Evolutionary conservation across 2,797 vertebrate species (phyloP).

Genomic region (Bradypodion pumilum): DNA sequence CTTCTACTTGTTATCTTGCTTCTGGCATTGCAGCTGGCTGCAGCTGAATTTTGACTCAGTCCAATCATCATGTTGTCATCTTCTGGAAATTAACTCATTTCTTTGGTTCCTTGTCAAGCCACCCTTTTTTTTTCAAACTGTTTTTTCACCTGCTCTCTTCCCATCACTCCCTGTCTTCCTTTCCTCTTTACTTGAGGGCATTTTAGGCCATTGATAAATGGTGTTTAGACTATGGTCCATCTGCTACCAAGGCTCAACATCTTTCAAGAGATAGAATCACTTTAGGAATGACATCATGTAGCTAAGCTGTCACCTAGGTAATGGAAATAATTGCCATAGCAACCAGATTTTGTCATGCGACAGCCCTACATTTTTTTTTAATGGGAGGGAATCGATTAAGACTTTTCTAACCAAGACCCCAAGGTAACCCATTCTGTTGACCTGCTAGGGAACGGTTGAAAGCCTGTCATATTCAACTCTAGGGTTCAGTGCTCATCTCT

Average conservation of each 20-base stretch:
- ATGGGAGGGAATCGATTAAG: slow-evolving; percentile 43
- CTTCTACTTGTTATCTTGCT: neutral
- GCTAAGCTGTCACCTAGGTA: slow-evolving; percentile 76
- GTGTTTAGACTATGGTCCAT: slow-evolving; percentile 46
- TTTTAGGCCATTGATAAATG: slow-evolving; percentile 43
- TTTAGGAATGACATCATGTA: slow-evolving; percentile 73
- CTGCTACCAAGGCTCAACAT: slow-evolving; percentile 62
- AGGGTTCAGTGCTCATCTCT: too few relatives aligned
- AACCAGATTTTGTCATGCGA: slow-evolving; percentile 74
- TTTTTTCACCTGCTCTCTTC: slow-evolving; percentile 18
- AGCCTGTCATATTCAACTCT: too few relatives aligned
- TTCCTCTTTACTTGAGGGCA: neutral
- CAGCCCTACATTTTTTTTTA: slow-evolving; percentile 44
- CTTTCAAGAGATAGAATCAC: slow-evolving; percentile 62
- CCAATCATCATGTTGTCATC: neutral
- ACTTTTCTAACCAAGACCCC: slow-evolving; percentile 65
- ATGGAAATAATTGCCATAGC: slow-evolving; percentile 78
- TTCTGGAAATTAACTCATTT: slow-evolving; percentile 36
- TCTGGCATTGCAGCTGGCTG: neutral
- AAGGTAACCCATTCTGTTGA: slow-evolving; percentile 59
- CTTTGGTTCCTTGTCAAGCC: neutral
- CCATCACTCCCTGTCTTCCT: neutral
- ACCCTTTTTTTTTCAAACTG: slow-evolving; percentile 6
- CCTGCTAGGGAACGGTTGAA: too few relatives aligned
- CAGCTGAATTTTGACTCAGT: slow-evolving; percentile 9